Evolutionary conservation across 2,113 vertebrate species (phyloP).

Genomic region (Seriola rivoliana): DNA sequence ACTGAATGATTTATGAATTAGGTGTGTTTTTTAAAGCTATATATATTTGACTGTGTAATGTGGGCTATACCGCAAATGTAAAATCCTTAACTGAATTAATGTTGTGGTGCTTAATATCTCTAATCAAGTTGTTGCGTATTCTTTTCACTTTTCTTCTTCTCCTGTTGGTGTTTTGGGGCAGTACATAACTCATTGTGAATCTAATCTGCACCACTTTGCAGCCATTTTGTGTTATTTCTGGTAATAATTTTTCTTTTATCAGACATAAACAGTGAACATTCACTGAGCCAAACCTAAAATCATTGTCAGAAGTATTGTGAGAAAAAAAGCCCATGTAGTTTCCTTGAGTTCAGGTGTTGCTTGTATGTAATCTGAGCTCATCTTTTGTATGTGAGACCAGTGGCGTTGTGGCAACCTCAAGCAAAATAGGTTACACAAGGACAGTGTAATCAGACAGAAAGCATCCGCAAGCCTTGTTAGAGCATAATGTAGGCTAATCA

Average conservation of each 20-base stretch:
- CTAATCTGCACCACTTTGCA: neutral
- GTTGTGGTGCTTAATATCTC: neutral
- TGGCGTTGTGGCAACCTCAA: conserved; percentile 17
- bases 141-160: neutral
- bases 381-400: conserved; percentile 15
- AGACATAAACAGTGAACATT: neutral
- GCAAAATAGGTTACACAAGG: conserved; percentile 61
- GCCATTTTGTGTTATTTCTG: neutral
- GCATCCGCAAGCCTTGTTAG: conserved; percentile 45
- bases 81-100: neutral
- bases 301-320: neutral
- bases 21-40: too few relatives aligned
- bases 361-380: neutral
- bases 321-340: neutral
- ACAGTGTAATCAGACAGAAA: conserved; percentile 56
- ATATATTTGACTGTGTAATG: neutral
- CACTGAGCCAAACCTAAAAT: neutral
- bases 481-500: conserved; percentile 77
- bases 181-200: neutral
- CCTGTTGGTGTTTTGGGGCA: too few relatives aligned
- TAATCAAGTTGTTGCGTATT: neutral
- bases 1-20: neutral
- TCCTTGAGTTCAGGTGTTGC: conserved; percentile 9
- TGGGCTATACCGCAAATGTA: neutral
- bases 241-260: neutral